These are phyloP conservation scores for Lampris megalopsis DNA, from an alignment of 2,113 vertebrate genomes.

Conservation along the genomic window DNA sequence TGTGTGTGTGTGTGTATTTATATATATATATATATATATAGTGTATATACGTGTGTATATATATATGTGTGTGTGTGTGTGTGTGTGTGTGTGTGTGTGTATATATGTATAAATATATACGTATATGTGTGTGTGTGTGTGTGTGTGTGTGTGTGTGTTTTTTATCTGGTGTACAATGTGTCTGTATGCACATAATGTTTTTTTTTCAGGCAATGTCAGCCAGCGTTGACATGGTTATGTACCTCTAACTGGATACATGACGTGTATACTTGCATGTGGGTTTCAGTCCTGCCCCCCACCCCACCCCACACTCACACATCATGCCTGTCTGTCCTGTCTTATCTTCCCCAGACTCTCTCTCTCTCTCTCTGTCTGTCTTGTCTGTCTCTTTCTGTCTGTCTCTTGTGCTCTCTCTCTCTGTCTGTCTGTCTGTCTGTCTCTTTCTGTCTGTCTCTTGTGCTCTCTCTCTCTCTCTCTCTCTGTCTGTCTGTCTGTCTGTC, in stretches of 20 bases:
- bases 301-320: neutral
- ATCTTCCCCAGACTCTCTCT: constrained; percentile 32
- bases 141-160: neutral
- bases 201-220: no score
- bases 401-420: no score
- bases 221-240: no score
- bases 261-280: no score
- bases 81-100: constrained; percentile 9
- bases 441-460: neutral
- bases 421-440: neutral
- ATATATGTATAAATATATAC: no score
- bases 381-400: no score
- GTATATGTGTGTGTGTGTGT: constrained; percentile 46
- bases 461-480: no score
- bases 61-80: neutral
- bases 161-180: constrained; percentile 4
- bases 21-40: no score
- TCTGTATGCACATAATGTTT: neutral
- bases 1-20: neutral
- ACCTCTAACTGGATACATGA: no score
- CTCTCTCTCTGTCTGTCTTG: neutral
- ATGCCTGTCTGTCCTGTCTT: constrained; percentile 30
- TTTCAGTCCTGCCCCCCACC: no score
- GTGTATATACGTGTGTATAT: no score
- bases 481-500: neutral